Evolutionary conservation across 1,140 invertebrate genomes (phyloP).

Genomic region (Choristoneura fumiferana): DNA sequence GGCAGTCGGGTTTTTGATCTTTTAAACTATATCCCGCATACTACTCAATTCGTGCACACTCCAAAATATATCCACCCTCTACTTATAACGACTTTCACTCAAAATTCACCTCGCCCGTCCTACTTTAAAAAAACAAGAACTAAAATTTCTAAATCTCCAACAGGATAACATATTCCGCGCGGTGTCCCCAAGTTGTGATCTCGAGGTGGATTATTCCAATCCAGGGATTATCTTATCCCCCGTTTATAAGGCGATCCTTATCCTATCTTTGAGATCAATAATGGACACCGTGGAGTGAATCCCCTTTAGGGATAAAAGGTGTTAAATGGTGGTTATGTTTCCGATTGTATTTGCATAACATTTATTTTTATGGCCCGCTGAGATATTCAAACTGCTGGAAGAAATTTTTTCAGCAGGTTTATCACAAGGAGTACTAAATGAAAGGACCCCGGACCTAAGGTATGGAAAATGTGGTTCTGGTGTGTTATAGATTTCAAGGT

Average conservation of each 20-base stretch:
- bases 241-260: slow-evolving; percentile 14
- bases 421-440: no score
- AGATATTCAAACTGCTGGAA: no score
- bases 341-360: background rate
- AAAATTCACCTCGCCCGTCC: background rate
- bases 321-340: slow-evolving; percentile 6
- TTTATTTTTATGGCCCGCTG: background rate
- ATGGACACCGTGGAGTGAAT: background rate
- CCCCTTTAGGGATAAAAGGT: slow-evolving; percentile 1
- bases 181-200: slow-evolving; percentile 1
- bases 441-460: no score
- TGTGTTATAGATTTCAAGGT: no score
- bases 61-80: background rate
- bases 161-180: slow-evolving; percentile 9
- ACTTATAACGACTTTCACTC: background rate
- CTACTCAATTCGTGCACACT: no score
- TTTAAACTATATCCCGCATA: no score
- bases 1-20: no score
- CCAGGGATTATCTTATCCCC: slow-evolving; percentile 1
- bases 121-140: background rate
- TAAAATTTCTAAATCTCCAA: background rate
- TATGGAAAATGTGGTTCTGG: no score
- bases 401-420: no score
- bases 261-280: slow-evolving; percentile 14
- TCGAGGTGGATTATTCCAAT: slow-evolving; percentile 14